Conservation (phyloP, 2,797 vertebrate genomes). For the Gobionotothen gibberifrons region DNA sequence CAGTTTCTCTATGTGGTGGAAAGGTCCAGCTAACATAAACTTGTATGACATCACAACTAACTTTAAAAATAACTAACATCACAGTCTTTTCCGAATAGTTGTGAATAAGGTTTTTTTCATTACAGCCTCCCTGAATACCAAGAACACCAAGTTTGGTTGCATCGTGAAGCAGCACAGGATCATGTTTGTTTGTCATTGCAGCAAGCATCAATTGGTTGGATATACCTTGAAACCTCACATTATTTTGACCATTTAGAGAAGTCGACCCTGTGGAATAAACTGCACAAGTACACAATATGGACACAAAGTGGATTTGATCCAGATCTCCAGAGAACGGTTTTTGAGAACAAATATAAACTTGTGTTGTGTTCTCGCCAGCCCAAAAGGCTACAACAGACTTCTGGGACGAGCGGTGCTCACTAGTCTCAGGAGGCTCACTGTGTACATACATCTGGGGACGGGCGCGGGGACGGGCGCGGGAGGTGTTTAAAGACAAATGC, state of each 20-base stretch:
- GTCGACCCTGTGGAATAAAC: conserved; percentile 26
- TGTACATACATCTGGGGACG: conserved; percentile 38
- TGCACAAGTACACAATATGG: conserved; percentile 29
- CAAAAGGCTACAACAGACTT: conserved; percentile 49
- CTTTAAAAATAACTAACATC: too few species aligned
- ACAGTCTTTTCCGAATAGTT: not conserved
- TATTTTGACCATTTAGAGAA: not conserved
- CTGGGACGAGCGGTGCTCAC: conserved; percentile 43
- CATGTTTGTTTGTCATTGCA: too few species aligned
- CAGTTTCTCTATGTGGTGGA: not conserved
- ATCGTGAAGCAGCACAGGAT: too few species aligned
- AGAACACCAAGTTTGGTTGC: too few species aligned
- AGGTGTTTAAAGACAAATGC: conserved; percentile 16
- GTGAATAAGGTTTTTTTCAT: not conserved
- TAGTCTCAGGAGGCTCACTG: conserved; percentile 31
- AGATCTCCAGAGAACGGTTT: conserved; percentile 51
- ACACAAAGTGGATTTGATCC: conserved; percentile 33
- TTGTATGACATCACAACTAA: too few species aligned
- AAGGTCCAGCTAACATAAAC: not conserved
- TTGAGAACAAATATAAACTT: conserved; percentile 62
- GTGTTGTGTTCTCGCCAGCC: conserved; percentile 29
- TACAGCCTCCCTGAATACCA: too few species aligned
- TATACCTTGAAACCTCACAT: not conserved
- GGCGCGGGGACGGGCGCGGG: not conserved
- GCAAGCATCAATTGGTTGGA: too few species aligned